phyloP scores from a whole-genome alignment of 92 coral and sea anemone genomes.

The Zoanthus sociatus region DNA sequence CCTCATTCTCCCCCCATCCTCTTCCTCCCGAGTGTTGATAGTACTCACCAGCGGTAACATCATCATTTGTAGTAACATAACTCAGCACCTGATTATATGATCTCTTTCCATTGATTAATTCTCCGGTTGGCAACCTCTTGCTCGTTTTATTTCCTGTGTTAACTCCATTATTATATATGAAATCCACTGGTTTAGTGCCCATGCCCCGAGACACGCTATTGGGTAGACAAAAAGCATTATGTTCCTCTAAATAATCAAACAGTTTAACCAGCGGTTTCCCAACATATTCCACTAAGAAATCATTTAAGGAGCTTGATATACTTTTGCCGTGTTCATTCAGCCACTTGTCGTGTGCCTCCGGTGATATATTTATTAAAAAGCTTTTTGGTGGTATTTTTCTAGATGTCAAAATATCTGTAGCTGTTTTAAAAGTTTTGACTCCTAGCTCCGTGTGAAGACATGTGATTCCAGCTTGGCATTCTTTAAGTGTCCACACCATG shows the following conservation, averaged over 20 bases:
- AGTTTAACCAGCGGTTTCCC: conserved; percentile 30
- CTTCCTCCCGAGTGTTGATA: no score
- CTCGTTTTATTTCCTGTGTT: conserved; percentile 13
- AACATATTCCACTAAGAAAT: background rate
- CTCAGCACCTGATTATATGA: conserved; percentile 35
- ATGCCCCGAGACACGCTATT: conserved; percentile 11
- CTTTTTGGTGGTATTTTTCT: background rate
- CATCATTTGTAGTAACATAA: conserved; percentile 1
- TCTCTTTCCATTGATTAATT: conserved; percentile 32
- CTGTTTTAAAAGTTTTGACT: conserved; percentile 3
- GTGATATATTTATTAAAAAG: conserved; percentile 5
- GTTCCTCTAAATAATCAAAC: conserved; percentile 16
- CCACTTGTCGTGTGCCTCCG: conserved; percentile 16
- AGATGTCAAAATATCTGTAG: conserved; percentile 21
- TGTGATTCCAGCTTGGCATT: conserved; percentile 23
- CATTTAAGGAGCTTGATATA: conserved; percentile 6
- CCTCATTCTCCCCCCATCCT: no score
- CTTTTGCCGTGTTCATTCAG: background rate
- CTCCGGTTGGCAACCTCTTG: conserved; percentile 35
- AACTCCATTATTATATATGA: background rate
- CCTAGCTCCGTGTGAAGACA: conserved; percentile 3
- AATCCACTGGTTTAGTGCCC: conserved; percentile 28
- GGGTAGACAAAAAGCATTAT: conserved; percentile 20
- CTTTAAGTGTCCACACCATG: conserved; percentile 24
- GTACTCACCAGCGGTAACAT: conserved; percentile 32